Evolutionary conservation across 1,140 invertebrate genomes (phyloP), one percentile per base, ranked within the genome.

Genomic region (Tetramorium alpestre): DNA sequence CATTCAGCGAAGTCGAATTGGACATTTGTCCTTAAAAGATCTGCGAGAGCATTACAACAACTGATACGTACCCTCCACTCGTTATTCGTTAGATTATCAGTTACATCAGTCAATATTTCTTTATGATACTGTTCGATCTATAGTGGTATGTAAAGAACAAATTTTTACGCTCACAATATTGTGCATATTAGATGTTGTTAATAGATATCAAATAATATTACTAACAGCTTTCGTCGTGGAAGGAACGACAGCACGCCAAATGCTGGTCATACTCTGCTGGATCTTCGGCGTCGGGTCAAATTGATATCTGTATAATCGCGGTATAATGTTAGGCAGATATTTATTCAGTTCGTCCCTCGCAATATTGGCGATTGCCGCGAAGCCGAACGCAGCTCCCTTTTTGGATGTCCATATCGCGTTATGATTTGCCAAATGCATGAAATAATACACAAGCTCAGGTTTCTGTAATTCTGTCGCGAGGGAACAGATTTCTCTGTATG

Each of bases 321-420:
- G 98, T 76, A 99, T 97, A 82, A 99, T 98, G 89, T 97, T 97
- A 0, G 98, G 97, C 77, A 99, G 93, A 94, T 98, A 97, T 33
- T 97, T 97, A 33, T 97, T 96, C 85, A 99, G 95, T 93, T 99
- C 97, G 54, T 98, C 97, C 1, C 97, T 97, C 8, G 98, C 98
- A 90, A 97, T 96, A 65, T 97, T 95, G 0, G 98, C 97, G 67
- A 99, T 98, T 0, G 97, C 97, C 60, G 98, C 97, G 94, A 99
- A 98, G 2, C 98, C 98, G 96, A 99, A 99, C 0, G 98, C 98
- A 54, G 98, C 98, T 47, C 98, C 98, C 96, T 97, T 97, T 95
- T 98, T 98, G 1, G 98, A 98, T 91, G 98, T 99, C 98, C 98
- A 99, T 33, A 98, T 96, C 5, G 98, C 97, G 95, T 99, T 98